phyloP scores from a whole-genome alignment of 2,888 invertebrate genomes.

The Chirona hameri region DNA sequence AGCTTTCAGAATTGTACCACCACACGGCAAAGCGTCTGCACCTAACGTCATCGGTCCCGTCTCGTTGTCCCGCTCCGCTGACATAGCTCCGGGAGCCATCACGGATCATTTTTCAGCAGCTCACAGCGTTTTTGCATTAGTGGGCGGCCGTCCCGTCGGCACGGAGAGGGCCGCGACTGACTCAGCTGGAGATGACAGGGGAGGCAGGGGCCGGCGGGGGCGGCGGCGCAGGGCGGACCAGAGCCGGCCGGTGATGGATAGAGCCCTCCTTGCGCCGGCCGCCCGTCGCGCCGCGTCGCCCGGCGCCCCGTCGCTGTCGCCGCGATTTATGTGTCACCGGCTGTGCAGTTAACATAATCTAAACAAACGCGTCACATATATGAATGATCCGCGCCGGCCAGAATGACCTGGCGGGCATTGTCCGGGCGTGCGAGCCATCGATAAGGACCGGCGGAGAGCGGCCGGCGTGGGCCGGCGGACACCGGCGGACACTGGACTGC shows the following conservation, averaged over 20 bases:
- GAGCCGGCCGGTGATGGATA: background rate
- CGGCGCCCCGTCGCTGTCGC: constrained; percentile 8
- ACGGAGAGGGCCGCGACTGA: constrained; percentile 29
- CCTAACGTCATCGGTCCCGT: too few relatives aligned
- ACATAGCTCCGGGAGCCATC: too few relatives aligned
- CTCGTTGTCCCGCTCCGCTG: too few relatives aligned
- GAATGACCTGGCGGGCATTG: constrained; percentile 6
- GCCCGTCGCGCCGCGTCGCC: background rate
- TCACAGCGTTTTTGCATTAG: background rate
- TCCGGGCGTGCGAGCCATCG: background rate
- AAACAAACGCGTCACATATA: constrained; percentile 22
- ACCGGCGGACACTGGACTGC: background rate
- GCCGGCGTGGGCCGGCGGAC: background rate
- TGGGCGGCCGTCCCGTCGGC: constrained; percentile 10
- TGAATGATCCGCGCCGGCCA: constrained; percentile 7
- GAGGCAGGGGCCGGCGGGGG: background rate
- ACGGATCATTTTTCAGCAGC: constrained; percentile 7
- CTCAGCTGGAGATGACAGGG: background rate
- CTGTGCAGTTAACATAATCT: constrained; percentile 28
- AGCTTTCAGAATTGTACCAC: too few relatives aligned
- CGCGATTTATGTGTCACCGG: constrained; percentile 7
- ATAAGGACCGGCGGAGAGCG: background rate
- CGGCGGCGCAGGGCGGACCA: background rate
- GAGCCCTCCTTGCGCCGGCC: background rate
- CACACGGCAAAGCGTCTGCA: too few relatives aligned